Percentiles rank a stretch among this genome's conserved stretches.
Evolutionary conservation across 2,113 vertebrate species (phyloP).

Genomic region (Naja naja): DNA sequence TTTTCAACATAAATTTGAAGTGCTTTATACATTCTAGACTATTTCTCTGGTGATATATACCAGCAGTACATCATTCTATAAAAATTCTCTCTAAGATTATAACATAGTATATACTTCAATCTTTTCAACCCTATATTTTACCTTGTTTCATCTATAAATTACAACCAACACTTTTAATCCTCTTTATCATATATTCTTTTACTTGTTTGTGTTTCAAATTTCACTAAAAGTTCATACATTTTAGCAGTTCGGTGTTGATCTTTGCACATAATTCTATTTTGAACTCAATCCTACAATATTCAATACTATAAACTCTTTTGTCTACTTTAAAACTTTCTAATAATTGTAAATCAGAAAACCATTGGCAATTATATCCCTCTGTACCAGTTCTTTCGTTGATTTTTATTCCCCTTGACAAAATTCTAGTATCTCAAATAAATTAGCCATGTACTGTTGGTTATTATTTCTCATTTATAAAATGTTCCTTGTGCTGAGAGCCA

Average conservation of each 20-base stretch:
- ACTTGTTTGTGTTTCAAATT: not conserved
- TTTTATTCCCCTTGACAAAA: not conserved
- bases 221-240: not conserved
- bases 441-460: not conserved
- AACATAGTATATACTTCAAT: not conserved
- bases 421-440: not conserved
- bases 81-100: not conserved
- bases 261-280: not conserved
- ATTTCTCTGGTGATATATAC: not conserved
- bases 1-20: not conserved
- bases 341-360: not conserved
- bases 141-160: not conserved
- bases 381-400: not conserved
- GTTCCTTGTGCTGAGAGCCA: not conserved
- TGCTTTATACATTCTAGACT: not conserved
- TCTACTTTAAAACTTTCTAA: not conserved
- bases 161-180: not conserved
- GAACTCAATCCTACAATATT: not conserved
- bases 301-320: not conserved
- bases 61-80: not conserved
- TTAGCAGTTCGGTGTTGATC: not conserved
- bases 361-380: not conserved
- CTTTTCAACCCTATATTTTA: not conserved
- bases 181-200: not conserved
- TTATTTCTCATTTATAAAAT: not conserved